These are phyloP conservation scores for Bovichtus variegatus DNA, from an alignment of 2,797 vertebrate species.

Conservation along the genomic window DNA sequence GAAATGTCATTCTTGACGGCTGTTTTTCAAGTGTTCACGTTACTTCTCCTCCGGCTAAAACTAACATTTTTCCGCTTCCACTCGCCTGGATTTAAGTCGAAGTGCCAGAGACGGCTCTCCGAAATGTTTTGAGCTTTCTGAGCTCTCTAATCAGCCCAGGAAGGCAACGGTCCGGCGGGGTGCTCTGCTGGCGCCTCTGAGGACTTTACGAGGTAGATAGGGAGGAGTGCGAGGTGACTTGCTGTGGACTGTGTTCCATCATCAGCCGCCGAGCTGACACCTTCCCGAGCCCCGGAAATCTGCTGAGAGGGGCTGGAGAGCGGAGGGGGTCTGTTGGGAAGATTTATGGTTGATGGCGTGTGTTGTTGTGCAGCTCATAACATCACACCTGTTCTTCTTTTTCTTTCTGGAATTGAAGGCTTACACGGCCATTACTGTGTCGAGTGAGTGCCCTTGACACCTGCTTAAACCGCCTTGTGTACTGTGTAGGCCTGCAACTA, in stretches of 20 bases:
- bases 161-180: slow-evolving; percentile 16
- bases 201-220: slow-evolving; percentile 67
- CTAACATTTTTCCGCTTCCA: slow-evolving; percentile 10
- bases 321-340: slow-evolving; percentile 2
- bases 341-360: slow-evolving; percentile 64
- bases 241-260: slow-evolving; percentile 66
- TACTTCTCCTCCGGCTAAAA: slow-evolving; percentile 28
- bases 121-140: not conserved
- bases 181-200: slow-evolving; percentile 55
- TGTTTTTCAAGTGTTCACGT: slow-evolving; percentile 20
- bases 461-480: slow-evolving; percentile 25
- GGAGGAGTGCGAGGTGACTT: slow-evolving; percentile 59
- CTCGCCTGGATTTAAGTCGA: slow-evolving; percentile 8
- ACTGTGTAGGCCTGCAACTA: no score
- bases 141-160: slow-evolving; percentile 48
- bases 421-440: slow-evolving; percentile 20
- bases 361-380: slow-evolving; percentile 59
- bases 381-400: slow-evolving; percentile 75
- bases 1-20: slow-evolving; percentile 21
- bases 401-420: slow-evolving; percentile 54
- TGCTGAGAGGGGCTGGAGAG: slow-evolving; percentile 25
- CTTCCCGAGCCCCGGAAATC: slow-evolving; percentile 31
- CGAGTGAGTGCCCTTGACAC: slow-evolving; percentile 28
- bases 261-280: slow-evolving; percentile 65
- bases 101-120: not conserved